Base-by-base conservation (phyloP, 2,797 vertebrate genomes). In the Halcyon badia region DNA sequence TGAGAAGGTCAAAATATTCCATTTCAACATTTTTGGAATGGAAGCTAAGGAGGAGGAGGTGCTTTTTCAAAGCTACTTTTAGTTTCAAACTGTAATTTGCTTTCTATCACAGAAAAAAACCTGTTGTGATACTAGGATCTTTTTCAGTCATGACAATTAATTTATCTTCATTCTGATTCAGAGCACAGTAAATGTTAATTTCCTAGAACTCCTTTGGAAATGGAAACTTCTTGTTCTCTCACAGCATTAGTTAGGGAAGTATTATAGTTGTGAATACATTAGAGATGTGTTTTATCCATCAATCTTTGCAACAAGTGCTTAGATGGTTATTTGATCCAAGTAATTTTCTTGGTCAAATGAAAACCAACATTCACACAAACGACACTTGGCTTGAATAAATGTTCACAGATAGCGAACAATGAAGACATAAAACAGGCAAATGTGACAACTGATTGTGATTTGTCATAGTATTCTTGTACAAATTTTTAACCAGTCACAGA, bases 1-100 rank as follows among this genome's bases (percentile, higher is more conserved):
- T 83, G 95, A 96, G 91, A 97, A 97, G 94, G 93, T 97, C 93
- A 97, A 93, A 97, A 92, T 93, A 96, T 96, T 97, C 95, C 94
- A 92, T 97, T 97, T 96, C 92, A 89, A 85, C 93, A 97, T 75
- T 64, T 95, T 82, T 94, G 64, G 69, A 86, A 81, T 84, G 24
- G 76, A 91, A 91, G 79, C 57, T 89, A 89, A 86, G 28, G 52
- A 51, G 48, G 35, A 79, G 94, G 83, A 87, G 71, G 82, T 91
- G 44, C 61, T 88, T 94, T 95, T 91, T 77, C 84, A 81, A 71
- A 94, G 18, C 65, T 94, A 92, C 89, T 95, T 94, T 83, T 96
- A 94, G 75, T 95, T 96, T 94, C 71, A 87, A 85, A 57, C 9
- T 70, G 14, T 52, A 83, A 87, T 94, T 95, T 31, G 5, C 52